Percentiles rank a stretch among this genome's conserved stretches.
phyloP scores from a whole-genome alignment of 2,797 vertebrate genomes.

The Pipistrellus pygmaeus region DNA sequence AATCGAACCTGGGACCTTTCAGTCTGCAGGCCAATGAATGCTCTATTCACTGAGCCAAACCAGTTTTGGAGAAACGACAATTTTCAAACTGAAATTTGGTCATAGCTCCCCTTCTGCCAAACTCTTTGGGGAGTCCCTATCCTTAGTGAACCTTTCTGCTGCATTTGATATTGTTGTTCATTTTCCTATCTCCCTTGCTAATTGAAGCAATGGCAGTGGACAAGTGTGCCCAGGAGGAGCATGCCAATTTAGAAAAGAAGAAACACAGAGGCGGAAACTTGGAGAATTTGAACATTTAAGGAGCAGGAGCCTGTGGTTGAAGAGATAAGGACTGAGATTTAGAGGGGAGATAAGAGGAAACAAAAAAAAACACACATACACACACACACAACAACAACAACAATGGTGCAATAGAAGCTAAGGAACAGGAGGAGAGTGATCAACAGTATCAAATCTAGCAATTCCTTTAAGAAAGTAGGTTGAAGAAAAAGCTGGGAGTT shows the following conservation, averaged over 20 bases:
- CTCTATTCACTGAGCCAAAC: too few species aligned
- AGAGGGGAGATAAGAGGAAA: neutral
- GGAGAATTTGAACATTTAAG: neutral
- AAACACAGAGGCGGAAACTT: neutral
- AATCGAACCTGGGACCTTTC: too few species aligned
- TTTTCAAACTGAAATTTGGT: slow-evolving; percentile 15
- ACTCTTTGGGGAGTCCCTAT: neutral
- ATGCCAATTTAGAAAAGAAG: neutral
- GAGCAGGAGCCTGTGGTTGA: neutral
- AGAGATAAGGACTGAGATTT: neutral
- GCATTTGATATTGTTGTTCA: neutral
- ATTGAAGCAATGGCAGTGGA: neutral
- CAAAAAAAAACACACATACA: neutral
- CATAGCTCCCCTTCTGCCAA: neutral
- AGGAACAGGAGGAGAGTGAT: neutral
- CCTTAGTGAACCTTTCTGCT: neutral
- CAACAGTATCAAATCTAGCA: neutral
- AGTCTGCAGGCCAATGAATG: too few species aligned
- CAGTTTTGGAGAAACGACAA: too few species aligned
- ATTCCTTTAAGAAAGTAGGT: neutral
- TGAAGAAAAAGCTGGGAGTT: neutral
- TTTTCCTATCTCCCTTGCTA: neutral
- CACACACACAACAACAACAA: too few species aligned
- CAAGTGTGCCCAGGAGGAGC: neutral
- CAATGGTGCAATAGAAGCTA: neutral